These are phyloP conservation scores for Molanna angustata DNA, from an alignment of 2,888 invertebrate species.

Conservation along the genomic window DNA sequence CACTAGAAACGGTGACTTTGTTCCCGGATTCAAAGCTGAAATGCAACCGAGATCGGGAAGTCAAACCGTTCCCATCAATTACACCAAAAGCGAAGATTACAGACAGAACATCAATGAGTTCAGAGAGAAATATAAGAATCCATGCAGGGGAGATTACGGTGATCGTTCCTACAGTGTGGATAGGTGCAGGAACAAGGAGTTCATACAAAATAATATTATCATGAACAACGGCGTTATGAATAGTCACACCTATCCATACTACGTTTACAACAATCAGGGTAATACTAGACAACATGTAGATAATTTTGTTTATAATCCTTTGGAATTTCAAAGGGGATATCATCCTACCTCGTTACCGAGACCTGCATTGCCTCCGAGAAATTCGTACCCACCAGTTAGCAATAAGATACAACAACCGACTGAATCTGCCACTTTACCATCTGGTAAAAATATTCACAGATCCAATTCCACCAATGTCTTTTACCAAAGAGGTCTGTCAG, in stretches of 20 bases:
- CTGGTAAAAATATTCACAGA: conserved; percentile 57
- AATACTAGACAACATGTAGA: conserved; percentile 45
- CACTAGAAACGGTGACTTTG: conserved; percentile 40
- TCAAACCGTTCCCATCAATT: conserved; percentile 19
- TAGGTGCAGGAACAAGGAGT: conserved; percentile 15
- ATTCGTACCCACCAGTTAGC: conserved; percentile 61
- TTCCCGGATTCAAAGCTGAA: conserved; percentile 19
- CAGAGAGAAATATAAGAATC: conserved; percentile 61
- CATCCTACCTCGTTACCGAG: conserved; percentile 54
- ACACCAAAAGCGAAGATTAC: conserved; percentile 53
- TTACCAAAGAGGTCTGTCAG: conserved; percentile 41
- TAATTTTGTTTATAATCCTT: conserved; percentile 54
- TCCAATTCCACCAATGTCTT: conserved; percentile 62
- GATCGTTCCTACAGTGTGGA: conserved; percentile 41
- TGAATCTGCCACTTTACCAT: conserved; percentile 52
- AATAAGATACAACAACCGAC: conserved; percentile 50
- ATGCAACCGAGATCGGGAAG: conserved; percentile 37
- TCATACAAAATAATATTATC: conserved; percentile 17
- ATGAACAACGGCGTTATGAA: conserved; percentile 39
- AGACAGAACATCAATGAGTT: conserved; percentile 62
- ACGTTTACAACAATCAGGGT: conserved; percentile 57
- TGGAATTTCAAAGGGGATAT: conserved; percentile 57
- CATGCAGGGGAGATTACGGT: conserved; percentile 44
- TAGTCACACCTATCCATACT: conserved; percentile 52
- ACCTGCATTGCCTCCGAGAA: conserved; percentile 60